A percentile compares a stretch with the other conserved stretches of the same genome.
These are phyloP conservation scores for Bos taurus DNA, from an alignment of 2,113 vertebrate genomes.

Conservation along the genomic window DNA sequence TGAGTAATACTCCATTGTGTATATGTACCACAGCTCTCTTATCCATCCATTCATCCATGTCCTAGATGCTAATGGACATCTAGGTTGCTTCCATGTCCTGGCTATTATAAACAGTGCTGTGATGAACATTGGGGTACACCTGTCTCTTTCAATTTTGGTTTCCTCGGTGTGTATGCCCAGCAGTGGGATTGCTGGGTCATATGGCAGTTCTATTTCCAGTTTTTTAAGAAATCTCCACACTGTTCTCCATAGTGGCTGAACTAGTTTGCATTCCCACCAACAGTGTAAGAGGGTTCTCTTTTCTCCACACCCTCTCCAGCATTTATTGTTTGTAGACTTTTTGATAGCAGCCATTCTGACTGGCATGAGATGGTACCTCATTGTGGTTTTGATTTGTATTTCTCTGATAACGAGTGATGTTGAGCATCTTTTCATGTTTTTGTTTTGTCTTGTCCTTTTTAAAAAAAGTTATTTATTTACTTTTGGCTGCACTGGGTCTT, in stretches of 20 bases:
- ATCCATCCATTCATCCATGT: neutral
- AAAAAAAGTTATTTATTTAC: neutral
- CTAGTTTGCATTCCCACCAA: neutral
- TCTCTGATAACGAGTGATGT: neutral
- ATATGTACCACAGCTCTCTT: neutral
- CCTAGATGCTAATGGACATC: neutral
- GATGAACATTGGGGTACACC: rapidly evolving
- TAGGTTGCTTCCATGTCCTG: neutral
- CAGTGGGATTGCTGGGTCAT: neutral
- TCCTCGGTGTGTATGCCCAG: neutral
- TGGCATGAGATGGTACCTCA: neutral
- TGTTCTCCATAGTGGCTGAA: neutral
- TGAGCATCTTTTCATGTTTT: neutral
- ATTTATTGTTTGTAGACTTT: neutral
- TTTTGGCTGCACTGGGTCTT: neutral
- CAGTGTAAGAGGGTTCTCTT: neutral
- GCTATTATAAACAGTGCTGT: neutral
- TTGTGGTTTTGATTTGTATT: neutral
- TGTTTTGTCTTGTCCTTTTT: neutral
- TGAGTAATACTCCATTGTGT: neutral
- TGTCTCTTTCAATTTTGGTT: neutral
- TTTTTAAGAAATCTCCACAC: neutral
- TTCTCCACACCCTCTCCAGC: neutral
- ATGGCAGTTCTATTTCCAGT: neutral
- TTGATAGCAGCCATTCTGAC: neutral